A percentile compares a stretch with the other conserved stretches of the same genome.
These are phyloP conservation scores for Drusus annulatus DNA, from an alignment of 1,140 invertebrate species.

Conservation along the genomic window DNA sequence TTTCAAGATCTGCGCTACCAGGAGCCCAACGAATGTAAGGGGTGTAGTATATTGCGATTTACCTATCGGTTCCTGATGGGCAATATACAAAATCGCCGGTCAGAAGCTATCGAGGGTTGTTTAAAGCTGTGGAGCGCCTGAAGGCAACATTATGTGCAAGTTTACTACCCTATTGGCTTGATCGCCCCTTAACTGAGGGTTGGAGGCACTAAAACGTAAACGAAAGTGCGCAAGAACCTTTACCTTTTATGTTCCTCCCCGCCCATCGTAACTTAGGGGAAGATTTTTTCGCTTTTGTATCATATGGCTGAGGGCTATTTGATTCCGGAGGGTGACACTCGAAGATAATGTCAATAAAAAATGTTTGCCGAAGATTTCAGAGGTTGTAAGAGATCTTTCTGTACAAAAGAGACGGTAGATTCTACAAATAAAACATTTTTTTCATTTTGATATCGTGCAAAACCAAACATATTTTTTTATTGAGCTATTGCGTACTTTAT, in stretches of 20 bases:
- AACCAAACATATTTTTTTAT: too few species aligned
- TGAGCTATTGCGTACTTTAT: too few species aligned
- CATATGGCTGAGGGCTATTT: slow-evolving; percentile 15
- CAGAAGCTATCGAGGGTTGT: slow-evolving; percentile 27
- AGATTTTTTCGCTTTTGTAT: slow-evolving; percentile 34
- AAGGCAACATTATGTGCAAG: slow-evolving; percentile 41
- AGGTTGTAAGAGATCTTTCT: slow-evolving; percentile 8
- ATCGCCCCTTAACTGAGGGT: slow-evolving; percentile 44
- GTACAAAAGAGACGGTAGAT: not conserved
- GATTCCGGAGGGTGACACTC: slow-evolving; percentile 20
- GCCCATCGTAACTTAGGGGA: slow-evolving; percentile 10
- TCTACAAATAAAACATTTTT: not conserved
- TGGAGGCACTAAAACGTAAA: slow-evolving; percentile 57
- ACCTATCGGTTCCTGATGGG: slow-evolving; percentile 20
- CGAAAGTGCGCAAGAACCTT: slow-evolving; percentile 56
- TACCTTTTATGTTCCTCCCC: slow-evolving; percentile 52
- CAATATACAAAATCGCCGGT: slow-evolving; percentile 42
- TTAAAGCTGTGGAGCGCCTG: slow-evolving; percentile 34
- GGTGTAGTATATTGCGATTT: not conserved
- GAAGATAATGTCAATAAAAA: slow-evolving; percentile 35
- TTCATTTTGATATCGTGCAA: too few species aligned
- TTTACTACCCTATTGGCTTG: slow-evolving; percentile 48
- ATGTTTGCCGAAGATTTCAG: slow-evolving; percentile 17
- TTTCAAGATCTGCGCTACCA: too few species aligned
- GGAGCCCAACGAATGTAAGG: too few species aligned